phyloP scores from a whole-genome alignment of 2,797 vertebrate genomes.

The Acanthiza pusilla region DNA sequence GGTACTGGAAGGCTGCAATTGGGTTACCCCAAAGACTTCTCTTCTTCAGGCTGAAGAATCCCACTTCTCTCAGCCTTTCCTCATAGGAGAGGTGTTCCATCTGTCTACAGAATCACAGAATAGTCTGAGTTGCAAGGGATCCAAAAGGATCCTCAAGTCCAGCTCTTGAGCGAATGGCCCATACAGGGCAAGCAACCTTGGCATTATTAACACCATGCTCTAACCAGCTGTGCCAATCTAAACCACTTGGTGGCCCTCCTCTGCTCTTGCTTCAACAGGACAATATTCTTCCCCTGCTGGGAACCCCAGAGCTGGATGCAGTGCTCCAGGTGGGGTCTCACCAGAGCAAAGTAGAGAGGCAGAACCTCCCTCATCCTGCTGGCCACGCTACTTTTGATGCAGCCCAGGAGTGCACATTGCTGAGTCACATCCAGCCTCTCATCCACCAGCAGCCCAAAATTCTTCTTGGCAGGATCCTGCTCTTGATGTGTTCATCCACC shows the following conservation, averaged over 20 bases:
- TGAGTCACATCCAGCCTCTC: fast-evolving
- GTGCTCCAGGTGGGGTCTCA: fast-evolving
- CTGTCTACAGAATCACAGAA: background rate
- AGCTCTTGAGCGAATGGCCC: too few relatives aligned
- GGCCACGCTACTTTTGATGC: background rate
- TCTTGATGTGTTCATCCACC: background rate
- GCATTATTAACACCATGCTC: background rate
- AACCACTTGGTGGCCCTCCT: background rate
- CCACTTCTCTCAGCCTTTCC: background rate
- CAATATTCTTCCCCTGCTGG: background rate
- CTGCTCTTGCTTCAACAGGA: background rate
- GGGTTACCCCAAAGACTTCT: background rate
- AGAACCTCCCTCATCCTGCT: background rate
- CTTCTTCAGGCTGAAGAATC: background rate
- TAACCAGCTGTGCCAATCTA: background rate
- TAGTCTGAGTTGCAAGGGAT: background rate
- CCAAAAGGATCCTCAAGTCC: background rate
- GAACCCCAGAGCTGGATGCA: background rate
- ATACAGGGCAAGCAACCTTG: background rate
- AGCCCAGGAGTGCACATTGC: background rate
- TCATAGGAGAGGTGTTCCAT: background rate
- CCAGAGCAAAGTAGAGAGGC: background rate
- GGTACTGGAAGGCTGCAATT: background rate
- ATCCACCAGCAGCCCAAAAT: background rate
- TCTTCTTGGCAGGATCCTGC: background rate